Conservation (phyloP, 2,888 invertebrate species). For the Halictus quadricinctus region DNA sequence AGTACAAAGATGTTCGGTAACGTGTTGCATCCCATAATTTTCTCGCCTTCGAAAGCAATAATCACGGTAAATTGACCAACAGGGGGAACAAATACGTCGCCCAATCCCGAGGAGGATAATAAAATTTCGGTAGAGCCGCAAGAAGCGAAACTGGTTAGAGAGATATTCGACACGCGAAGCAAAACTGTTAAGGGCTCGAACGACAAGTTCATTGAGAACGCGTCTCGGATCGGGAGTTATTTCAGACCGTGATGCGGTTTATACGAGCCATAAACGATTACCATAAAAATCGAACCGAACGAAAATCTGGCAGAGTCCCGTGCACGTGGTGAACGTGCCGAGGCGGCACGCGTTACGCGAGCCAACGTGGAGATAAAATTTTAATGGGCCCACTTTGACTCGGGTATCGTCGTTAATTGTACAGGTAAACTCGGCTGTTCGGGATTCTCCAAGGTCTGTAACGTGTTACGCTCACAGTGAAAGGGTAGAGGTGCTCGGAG, state of each 20-base stretch:
- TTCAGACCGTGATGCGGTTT: not conserved
- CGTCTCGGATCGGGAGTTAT: not conserved
- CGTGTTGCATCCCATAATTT: not conserved
- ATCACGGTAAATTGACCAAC: not conserved
- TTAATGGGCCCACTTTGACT: not conserved
- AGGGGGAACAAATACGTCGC: not conserved
- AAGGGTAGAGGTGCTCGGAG: not conserved
- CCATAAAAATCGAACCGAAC: not conserved
- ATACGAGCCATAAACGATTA: not conserved
- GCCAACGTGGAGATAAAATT: not conserved
- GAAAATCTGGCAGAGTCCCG: not conserved
- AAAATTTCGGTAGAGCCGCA: not conserved
- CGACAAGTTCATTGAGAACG: slow-evolving; percentile 24
- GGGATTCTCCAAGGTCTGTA: not conserved
- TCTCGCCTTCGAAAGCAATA: not conserved
- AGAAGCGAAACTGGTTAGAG: slow-evolving; percentile 39
- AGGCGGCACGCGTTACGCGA: not conserved
- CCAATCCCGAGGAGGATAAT: not conserved
- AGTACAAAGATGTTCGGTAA: not conserved
- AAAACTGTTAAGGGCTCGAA: slow-evolving; percentile 12
- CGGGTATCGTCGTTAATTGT: not conserved
- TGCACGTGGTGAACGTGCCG: not conserved
- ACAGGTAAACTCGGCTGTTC: not conserved
- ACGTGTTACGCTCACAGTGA: not conserved
- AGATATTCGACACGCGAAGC: slow-evolving; percentile 15